Conservation (phyloP, 2,797 vertebrate genomes). For the Macrochelys suwanniensis region DNA sequence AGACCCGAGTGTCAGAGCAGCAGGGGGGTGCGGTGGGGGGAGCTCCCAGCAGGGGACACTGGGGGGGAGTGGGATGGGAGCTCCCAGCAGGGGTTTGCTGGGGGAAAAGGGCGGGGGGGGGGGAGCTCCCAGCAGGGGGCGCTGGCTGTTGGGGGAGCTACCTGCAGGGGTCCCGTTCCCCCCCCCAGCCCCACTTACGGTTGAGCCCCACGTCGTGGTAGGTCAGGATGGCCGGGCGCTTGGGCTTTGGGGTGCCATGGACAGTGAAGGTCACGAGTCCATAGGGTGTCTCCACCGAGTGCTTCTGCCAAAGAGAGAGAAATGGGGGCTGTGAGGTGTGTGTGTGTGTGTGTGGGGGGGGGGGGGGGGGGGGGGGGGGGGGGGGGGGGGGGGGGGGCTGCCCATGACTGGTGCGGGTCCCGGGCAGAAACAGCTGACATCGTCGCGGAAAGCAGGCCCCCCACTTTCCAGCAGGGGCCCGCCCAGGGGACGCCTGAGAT, state of each 20-base stretch:
- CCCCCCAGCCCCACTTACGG: conserved; percentile 82
- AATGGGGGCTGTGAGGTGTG: not conserved
- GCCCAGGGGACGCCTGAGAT: not conserved
- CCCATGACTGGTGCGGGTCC: not conserved
- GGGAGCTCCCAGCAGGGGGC: not conserved
- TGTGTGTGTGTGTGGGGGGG: too few relatives aligned
- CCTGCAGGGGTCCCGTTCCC: not conserved
- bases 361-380: too few relatives aligned
- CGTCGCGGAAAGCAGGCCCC: too few relatives aligned
- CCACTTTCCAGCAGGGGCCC: not conserved
- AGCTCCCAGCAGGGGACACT: not conserved
- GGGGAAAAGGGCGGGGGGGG: too few relatives aligned
- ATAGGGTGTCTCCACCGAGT: conserved; percentile 91
- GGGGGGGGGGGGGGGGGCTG: too few relatives aligned
- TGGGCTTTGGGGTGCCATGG: conserved; percentile 89
- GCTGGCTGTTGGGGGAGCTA: not conserved
- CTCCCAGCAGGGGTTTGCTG: not conserved
- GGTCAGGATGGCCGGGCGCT: conserved; percentile 91
- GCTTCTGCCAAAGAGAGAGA: conserved; percentile 82
- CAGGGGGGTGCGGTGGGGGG: not conserved
- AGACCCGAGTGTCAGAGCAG: conserved; percentile 17
- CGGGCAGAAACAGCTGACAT: too few relatives aligned
- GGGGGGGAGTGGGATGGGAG: not conserved
- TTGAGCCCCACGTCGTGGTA: conserved; percentile 93
- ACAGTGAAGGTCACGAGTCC: conserved; percentile 90